Evolutionary conservation across 2,888 invertebrate species (phyloP), one percentile per base, ranked within the genome.

Genomic region (Lasioglossum marginatum): DNA sequence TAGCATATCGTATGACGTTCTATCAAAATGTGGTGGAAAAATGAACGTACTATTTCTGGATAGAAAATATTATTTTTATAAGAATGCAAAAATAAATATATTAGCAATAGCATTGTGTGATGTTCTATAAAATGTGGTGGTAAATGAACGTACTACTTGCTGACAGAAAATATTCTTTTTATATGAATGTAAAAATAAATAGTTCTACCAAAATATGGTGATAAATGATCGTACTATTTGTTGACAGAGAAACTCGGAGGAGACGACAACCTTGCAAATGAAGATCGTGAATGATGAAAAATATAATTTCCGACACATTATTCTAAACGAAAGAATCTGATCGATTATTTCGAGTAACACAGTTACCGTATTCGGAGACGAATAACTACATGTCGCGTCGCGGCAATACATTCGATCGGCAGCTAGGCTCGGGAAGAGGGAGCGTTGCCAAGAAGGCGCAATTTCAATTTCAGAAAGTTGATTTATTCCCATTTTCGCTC

Each of bases 381-480:
- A 27, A 60, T 31, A 16, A 60, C n/a, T 27, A 14, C 45, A 4
- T 5, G 45, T 45, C 60, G 60, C 27, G 60, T 27, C 60, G 14
- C 60, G 14, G 57, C n/a, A n/a, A 37, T 60, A 76, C 63, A 48
- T 71, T 81, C 72, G 52, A 80, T 73, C 34, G 71, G 45, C 79
- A 16, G 71, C 0, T 27, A 27, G 68, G 68, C 23, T 68, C 66
- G 66, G 10, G 10, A 75, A 73, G 74, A 70, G 77, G 48, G 85
- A 87, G 86, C 81, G 66, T 73, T 86, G 84, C 76, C 82, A 81
- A 81, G 66, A 60, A 45, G 82, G 88, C 75, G 90, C 89, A 91
- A 93, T 93, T 93, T 92, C 92, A 93, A 93, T 93, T 91, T 88
- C 88, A 82, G 85, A 88, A 89, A 89, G 87, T 86, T 92, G 92